Evolutionary conservation across 2,888 invertebrate genomes (phyloP), one percentile per base, ranked within the genome.

Genomic region (Subacronicta megacephala): DNA sequence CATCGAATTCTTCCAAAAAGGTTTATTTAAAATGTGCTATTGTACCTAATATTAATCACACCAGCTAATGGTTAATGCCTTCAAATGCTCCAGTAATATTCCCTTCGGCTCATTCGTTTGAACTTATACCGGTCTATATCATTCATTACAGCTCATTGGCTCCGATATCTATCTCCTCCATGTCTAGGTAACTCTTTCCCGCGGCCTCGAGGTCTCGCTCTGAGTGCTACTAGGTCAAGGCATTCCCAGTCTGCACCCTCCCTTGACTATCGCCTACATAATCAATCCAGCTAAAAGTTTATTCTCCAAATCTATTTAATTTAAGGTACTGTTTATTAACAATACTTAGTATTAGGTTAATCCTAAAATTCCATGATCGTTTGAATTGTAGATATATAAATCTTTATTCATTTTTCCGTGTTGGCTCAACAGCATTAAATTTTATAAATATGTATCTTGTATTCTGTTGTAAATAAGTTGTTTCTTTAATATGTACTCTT

Each of bases 201-300:
- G 3, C 16, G 67, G 49, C 45, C 68, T 61, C 62, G 41, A 67
- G 42, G 16, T 54, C 33, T 47, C 41, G 41, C 29, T 37, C 40
- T 26, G 20, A 17, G 47, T 13, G 44, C 9, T 18, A 52, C 69
- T 57, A 53, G 66, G 66, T 66, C 66, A 66, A 66, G 66, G 66
- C n/a, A 45, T 50, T 60, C 31, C 12, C 41, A 33, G 10, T 29
- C 37, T 47, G 23, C 43, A 38, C 37, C 18, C 13, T 13, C 45
- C 37, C 47, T 16, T 18, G 29, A 20, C 33, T 29, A 26, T 43
- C 15, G n/a, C 12, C 31, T 31, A 45, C 37, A 51, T 56, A 13
- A 33, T 16, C 61, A 18, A 18, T 16, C 3, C 31, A 18, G 29
- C 5, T 31, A 7, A 6, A 45, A 23, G 17, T 23, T 3, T 9